phyloP scores from a whole-genome alignment of 2,797 vertebrate genomes.

The Pagetopsis macropterus region DNA sequence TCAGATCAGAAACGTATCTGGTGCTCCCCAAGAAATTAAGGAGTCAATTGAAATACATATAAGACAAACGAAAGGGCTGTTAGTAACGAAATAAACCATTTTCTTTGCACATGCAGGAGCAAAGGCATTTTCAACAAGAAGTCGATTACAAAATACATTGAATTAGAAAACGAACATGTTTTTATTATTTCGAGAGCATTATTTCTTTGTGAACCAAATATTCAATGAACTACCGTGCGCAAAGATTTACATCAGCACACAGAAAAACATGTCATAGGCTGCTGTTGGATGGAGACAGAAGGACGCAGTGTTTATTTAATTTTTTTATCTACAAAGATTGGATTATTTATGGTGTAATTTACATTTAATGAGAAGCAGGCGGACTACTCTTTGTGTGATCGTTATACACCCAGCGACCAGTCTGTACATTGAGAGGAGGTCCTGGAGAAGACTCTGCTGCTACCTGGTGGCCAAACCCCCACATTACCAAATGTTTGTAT shows the following conservation, averaged over 20 bases:
- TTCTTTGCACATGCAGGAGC: background rate
- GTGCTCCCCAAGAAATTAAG: background rate
- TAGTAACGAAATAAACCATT: background rate
- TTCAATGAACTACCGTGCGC: constrained; percentile 9
- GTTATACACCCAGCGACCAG: background rate
- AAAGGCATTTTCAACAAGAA: background rate
- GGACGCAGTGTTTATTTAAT: constrained; percentile 47
- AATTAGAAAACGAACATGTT: background rate
- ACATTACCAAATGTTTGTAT: constrained; percentile 18
- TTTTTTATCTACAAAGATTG: constrained; percentile 43
- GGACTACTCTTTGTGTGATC: background rate
- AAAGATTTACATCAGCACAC: constrained; percentile 21
- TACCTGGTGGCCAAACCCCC: constrained; percentile 43
- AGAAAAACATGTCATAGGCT: background rate
- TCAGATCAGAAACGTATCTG: background rate
- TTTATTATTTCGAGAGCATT: constrained; percentile 8
- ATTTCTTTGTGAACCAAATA: constrained; percentile 10
- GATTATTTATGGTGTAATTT: constrained; percentile 63
- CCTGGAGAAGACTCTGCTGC: constrained; percentile 50
- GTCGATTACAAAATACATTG: background rate
- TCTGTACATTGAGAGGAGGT: accelerated
- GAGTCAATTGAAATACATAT: background rate
- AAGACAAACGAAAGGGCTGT: background rate
- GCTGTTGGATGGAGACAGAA: constrained; percentile 30
- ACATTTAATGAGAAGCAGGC: constrained; percentile 53